Conservation (phyloP, 2,888 invertebrate species). For the Cerastis rubricosa region DNA sequence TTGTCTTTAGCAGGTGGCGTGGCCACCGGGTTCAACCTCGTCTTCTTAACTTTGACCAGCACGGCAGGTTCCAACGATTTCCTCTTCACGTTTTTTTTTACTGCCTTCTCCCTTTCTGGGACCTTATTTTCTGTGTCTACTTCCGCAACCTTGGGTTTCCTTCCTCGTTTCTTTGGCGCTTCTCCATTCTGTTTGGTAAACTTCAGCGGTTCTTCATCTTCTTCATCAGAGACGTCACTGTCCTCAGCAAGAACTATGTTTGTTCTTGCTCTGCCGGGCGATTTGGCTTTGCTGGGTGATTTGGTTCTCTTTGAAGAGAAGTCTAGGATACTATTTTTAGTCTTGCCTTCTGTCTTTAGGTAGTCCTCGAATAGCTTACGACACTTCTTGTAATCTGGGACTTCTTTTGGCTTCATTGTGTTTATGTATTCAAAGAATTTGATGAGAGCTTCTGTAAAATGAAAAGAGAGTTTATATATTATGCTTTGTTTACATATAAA, state of each 20-base stretch:
- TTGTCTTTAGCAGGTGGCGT: constrained; percentile 86
- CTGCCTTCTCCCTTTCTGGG: constrained; percentile 69
- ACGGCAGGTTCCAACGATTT: constrained; percentile 81
- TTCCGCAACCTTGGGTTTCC: constrained; percentile 67
- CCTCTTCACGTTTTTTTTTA: constrained; percentile 72
- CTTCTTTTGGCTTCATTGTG: constrained; percentile 92
- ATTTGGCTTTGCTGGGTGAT: constrained; percentile 62
- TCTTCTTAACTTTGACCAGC: constrained; percentile 80
- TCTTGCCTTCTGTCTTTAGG: constrained; percentile 91
- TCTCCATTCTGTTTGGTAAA: constrained; percentile 63
- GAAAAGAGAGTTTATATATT: not conserved
- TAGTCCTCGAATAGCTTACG: constrained; percentile 92
- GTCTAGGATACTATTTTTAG: constrained; percentile 91
- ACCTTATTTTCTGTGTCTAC: constrained; percentile 78
- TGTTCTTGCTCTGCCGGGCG: constrained; percentile 67
- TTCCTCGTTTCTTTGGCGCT: constrained; percentile 64
- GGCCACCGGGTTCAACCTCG: constrained; percentile 78
- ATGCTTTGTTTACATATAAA: not conserved
- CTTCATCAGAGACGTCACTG: constrained; percentile 58
- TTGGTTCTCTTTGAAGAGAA: constrained; percentile 82
- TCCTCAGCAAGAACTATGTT: constrained; percentile 57
- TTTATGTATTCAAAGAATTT: constrained; percentile 93
- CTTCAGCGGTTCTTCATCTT: constrained; percentile 59
- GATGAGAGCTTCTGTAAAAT: constrained; percentile 88
- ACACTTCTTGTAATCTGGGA: constrained; percentile 94